Evolutionary conservation across 2,888 invertebrate genomes (phyloP), one percentile per base, ranked within the genome.

Genomic region (Drosophila ustulata): DNA sequence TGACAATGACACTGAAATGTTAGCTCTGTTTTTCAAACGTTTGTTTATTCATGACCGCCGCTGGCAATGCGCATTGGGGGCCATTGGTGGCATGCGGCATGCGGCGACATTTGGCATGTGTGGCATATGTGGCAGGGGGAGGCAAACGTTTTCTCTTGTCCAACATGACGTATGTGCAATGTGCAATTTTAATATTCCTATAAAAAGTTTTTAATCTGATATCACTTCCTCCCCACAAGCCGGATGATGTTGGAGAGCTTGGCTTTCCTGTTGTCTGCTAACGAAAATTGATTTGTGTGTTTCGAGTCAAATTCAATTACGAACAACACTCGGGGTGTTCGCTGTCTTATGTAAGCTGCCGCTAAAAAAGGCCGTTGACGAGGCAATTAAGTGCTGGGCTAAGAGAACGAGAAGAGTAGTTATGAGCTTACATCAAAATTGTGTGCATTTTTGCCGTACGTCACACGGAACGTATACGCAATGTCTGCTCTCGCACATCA

Each of bases 281-380:
- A 41, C 69, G 65, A 11, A 63, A 75, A 82, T 82, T 75, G 82
- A 82, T 80, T 82, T 75, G 66, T 63, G 71, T 85, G 74, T 62
- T 75, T 64, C 68, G 37, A 81, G 59, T 84, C 67, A 64, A 75
- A 82, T 85, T 82, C 78, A 82, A 85, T 82, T 82, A 80, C 53
- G 57, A 67, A 55, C 37, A 18, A 7, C 3, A 18, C 28, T 41
- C 13, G 25, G 34, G 34, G 4, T 45, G 49, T 55, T 37, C n/a
- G 11, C 51, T 28, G 37, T 55, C n/a, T 56, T 56, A 56, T 78
- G 50, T 34, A 7, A 25, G 25, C n/a, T 41, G 30, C 3, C 28
- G n/a, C 55, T 77, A 68, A 80, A 80, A 83, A 80, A 74, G 79
- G 59, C 26, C 49, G 52, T 55, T 59, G 41, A 34, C 23, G 55